Percentiles rank a stretch among this genome's conserved stretches.
These are phyloP conservation scores for Antennarius striatus DNA, from an alignment of 2,113 vertebrate species.

Conservation along the genomic window DNA sequence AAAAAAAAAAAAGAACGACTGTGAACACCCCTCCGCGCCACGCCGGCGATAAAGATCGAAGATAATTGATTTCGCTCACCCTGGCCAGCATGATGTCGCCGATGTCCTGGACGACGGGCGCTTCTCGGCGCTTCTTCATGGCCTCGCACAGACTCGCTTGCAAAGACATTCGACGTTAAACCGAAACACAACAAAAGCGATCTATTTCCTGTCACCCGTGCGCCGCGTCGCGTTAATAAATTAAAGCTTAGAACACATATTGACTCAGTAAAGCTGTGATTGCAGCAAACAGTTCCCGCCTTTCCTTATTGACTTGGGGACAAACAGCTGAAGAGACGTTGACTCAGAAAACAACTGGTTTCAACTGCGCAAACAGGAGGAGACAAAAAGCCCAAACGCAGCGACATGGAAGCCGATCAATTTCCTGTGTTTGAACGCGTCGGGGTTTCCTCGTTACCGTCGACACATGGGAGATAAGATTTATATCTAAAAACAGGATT, in stretches of 20 bases:
- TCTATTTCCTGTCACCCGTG: too few relatives aligned
- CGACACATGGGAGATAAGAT: too few relatives aligned
- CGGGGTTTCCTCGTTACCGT: neutral
- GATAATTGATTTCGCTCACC: slow-evolving; percentile 69
- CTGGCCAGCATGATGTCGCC: slow-evolving; percentile 89
- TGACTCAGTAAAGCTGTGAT: slow-evolving; percentile 18
- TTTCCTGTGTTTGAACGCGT: neutral
- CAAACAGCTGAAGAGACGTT: neutral
- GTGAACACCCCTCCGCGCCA: too few relatives aligned
- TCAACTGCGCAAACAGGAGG: neutral
- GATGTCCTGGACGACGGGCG: slow-evolving; percentile 86
- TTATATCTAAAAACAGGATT: neutral
- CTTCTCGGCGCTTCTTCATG: slow-evolving; percentile 89
- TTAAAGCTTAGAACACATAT: slow-evolving; percentile 16
- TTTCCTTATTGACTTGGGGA: slow-evolving; percentile 14
- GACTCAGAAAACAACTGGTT: neutral
- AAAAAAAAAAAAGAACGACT: too few relatives aligned
- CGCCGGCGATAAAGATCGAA: too few relatives aligned
- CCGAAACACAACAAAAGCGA: too few relatives aligned
- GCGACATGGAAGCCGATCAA: neutral
- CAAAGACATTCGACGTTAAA: neutral
- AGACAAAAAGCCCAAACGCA: neutral
- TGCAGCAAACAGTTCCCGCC: neutral
- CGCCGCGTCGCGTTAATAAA: neutral
- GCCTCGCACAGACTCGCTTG: slow-evolving; percentile 90